Base-by-base conservation (phyloP, 2,888 invertebrate species). In the Dysmachus trigonus region DNA sequence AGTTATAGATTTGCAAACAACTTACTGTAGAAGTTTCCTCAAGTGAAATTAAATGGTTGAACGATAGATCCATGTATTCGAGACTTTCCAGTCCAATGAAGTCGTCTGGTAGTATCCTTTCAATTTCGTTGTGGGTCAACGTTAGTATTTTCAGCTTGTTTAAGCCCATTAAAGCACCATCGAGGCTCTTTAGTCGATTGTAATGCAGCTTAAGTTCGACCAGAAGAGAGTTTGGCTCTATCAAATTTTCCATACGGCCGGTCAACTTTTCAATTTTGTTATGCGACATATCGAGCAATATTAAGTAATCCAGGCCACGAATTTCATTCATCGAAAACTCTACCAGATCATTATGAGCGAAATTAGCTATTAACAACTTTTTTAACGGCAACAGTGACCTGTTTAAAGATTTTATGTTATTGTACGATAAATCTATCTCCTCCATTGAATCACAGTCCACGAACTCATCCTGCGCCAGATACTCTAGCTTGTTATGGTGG, bases 281-380 rank as follows among this genome's bases (percentile, higher is more conserved):
- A 90, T 95, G 94, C 2, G 96, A 96, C 31, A 97, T 92, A 92
- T 97, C 97, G 85, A 97, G 94, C 18, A 94, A 93, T 77, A 94
- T 94, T n/a, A 97, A 92, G 88, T 94, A 94, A 88, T 94, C 94
- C 86, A 97, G 91, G 0, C 96, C 96, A 86, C 95, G 95, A 74
- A 97, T 94, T 91, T 97, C 96, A 90, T 95, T 95, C 89, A 97
- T 94, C 0, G 96, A 96, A 92, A 97, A 97, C 89, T 96, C 96
- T 0, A 94, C 93, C 86, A 97, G 93, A 53, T 93, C 93, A 90
- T 97, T 97, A 90, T 95, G 95, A 0, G 96, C 96, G 87, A 97
- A 93, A 92, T 97, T 97, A 72, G 96, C 93, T 88, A 94, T 94
- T 88, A 94, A 93, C 30, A 97, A 92, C 10, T 94, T 94, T 89